Evolutionary conservation across 1,140 invertebrate genomes (phyloP), one percentile per base, ranked within the genome.

Genomic region (Callitettix versicolor): DNA sequence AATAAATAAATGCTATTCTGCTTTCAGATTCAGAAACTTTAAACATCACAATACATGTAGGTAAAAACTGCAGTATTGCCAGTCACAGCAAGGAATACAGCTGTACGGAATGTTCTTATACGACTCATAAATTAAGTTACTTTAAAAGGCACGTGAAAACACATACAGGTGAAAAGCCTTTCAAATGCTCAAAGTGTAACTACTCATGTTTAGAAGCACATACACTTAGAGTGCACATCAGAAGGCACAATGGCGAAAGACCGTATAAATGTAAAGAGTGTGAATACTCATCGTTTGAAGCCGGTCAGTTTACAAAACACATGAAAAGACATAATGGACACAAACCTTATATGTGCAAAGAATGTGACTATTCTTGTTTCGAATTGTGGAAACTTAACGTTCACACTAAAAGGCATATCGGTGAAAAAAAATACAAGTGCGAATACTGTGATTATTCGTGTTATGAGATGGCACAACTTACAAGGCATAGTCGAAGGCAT

Each of bases 161-260:
- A n/a, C 52, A 54, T 43, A 36, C 52, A 2, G 52, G 52, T 6
- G 38, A 54, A 12, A 54, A 43, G 43, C 52, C 52, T 3, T 54
- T 21, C 22, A 22, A 21, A 12, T 54, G 52, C 18, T 22, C 4
- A 14, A 6, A 43, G 9, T 54, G 52, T 33, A 34, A 44, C 7
- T 18, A 20, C 11, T 24, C 21, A 12, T 54, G 40, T 22, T 24
- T 38, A 24, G 9, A 20, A 38, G 17, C 9, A 1, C 7, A 18
- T 11, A 15, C 14, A 9, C 52, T 54, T 7, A 26, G 14, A 6
- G 21, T 42, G 20, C 52, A 54, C 41, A 14, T 43, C 9, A 54
- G 24, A 15, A 24, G 17, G 12, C 52, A 54, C 24, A 26, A 15
- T 3, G 21, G 21, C 1, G 52, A 54, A 42, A 54, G 22, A 26